phyloP scores from a whole-genome alignment of 1,140 invertebrate genomes.

The Fopius arisanus region DNA sequence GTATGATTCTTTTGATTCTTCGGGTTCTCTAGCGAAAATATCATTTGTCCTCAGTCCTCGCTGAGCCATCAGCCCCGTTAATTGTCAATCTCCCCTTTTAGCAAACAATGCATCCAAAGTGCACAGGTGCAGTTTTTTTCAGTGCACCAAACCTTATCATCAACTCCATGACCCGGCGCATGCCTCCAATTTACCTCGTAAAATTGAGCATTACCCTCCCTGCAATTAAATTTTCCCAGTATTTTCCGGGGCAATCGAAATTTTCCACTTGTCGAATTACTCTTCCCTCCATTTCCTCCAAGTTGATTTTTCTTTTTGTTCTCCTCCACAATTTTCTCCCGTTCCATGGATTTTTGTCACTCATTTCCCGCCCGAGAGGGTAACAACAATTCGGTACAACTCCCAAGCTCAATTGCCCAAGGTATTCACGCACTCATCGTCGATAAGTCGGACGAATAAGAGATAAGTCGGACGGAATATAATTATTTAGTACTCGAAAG shows the following conservation, averaged over 20 bases:
- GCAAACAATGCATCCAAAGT: constrained; percentile 50
- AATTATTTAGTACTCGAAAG: constrained; percentile 55
- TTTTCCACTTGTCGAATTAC: not conserved
- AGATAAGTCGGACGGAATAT: constrained; percentile 53
- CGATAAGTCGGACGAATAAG: too few relatives aligned
- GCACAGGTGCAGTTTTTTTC: not conserved
- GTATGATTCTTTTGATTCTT: not conserved
- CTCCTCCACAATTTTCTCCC: not conserved
- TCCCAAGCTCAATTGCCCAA: not conserved
- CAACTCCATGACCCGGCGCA: not conserved
- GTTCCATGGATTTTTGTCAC: not conserved
- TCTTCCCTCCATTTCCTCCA: not conserved
- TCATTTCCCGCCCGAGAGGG: constrained; percentile 22
- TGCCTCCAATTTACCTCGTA: not conserved
- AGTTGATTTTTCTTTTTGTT: not conserved
- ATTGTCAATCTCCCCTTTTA: constrained; percentile 59
- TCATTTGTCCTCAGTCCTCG: constrained; percentile 44
- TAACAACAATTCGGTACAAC: not conserved
- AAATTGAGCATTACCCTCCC: not conserved
- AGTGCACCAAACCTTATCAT: not conserved
- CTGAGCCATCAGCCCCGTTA: constrained; percentile 54
- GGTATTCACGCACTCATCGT: not conserved
- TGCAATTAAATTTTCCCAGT: not conserved
- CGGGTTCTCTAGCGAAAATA: not conserved
- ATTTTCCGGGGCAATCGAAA: constrained; percentile 7